These are phyloP conservation scores for Pterocles gutturalis DNA, from an alignment of 2,113 vertebrate species.

Conservation along the genomic window DNA sequence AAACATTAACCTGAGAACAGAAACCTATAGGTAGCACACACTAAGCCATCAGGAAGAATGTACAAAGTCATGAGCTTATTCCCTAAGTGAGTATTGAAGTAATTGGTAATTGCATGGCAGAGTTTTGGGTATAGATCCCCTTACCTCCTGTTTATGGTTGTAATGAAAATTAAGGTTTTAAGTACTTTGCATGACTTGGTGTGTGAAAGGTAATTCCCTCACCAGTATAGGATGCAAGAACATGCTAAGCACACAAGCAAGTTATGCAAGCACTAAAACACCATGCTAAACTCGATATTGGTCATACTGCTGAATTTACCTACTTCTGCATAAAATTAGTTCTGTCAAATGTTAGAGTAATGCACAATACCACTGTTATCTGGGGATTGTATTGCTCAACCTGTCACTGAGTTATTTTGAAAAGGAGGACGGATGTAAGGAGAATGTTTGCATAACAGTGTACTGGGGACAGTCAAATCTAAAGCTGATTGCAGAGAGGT, in stretches of 20 bases:
- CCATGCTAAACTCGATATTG: background rate
- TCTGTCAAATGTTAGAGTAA: background rate
- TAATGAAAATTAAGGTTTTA: background rate
- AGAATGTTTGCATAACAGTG: background rate
- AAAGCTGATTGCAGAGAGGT: background rate
- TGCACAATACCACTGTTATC: background rate
- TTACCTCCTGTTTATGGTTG: fast-evolving
- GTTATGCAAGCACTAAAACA: background rate
- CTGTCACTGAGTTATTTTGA: background rate
- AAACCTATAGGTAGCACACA: background rate
- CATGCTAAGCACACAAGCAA: background rate
- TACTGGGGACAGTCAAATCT: background rate
- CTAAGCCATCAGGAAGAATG: background rate
- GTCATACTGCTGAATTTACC: background rate
- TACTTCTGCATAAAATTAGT: background rate
- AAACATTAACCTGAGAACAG: conserved; percentile 13
- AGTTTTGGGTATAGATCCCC: background rate
- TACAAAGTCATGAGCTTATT: background rate
- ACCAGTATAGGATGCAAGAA: background rate
- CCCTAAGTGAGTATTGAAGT: background rate
- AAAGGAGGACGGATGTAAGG: background rate
- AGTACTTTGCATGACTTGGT: background rate
- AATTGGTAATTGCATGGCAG: background rate
- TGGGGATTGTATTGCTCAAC: background rate
- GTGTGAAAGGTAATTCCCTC: background rate